Conservation (phyloP, 2,888 invertebrate species). For the Omphaloscelis lunosa region DNA sequence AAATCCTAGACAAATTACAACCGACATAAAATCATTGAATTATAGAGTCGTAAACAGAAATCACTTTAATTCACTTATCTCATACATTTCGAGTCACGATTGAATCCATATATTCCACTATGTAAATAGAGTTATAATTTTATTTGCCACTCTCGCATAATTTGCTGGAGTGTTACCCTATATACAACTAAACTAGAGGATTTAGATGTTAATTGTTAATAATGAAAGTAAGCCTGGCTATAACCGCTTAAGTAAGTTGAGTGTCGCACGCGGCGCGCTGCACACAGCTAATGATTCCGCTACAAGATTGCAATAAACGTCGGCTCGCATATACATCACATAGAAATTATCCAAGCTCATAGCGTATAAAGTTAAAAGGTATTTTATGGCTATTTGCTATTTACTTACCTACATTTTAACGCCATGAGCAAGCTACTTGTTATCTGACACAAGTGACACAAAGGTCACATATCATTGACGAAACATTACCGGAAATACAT, state of each 20-base stretch:
- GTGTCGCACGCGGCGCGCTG: constrained; percentile 57
- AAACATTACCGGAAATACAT: constrained; percentile 39
- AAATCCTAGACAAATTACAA: constrained; percentile 21
- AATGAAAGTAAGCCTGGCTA: constrained; percentile 67
- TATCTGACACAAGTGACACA: constrained; percentile 50
- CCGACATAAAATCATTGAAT: constrained; percentile 33
- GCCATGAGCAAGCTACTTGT: constrained; percentile 44
- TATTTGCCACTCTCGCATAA: constrained; percentile 56
- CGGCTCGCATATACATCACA: constrained; percentile 78
- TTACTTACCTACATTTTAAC: constrained; percentile 62
- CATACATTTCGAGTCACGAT: constrained; percentile 34
- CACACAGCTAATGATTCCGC: constrained; percentile 77
- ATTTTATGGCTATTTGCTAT: constrained; percentile 71
- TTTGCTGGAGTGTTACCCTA: constrained; percentile 42
- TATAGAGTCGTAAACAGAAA: constrained; percentile 37
- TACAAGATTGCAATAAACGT: constrained; percentile 79
- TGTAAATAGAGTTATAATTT: constrained; percentile 66
- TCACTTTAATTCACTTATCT: constrained; percentile 57
- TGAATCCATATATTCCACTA: constrained; percentile 43
- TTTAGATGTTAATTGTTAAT: constrained; percentile 71
- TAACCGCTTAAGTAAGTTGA: constrained; percentile 62
- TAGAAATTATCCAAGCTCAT: constrained; percentile 81
- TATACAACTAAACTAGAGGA: constrained; percentile 54
- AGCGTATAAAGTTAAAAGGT: constrained; percentile 70
- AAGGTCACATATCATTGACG: constrained; percentile 63